Evolutionary conservation across 2,113 vertebrate genomes (phyloP).

Genomic region (Phoxinus phoxinus): DNA sequence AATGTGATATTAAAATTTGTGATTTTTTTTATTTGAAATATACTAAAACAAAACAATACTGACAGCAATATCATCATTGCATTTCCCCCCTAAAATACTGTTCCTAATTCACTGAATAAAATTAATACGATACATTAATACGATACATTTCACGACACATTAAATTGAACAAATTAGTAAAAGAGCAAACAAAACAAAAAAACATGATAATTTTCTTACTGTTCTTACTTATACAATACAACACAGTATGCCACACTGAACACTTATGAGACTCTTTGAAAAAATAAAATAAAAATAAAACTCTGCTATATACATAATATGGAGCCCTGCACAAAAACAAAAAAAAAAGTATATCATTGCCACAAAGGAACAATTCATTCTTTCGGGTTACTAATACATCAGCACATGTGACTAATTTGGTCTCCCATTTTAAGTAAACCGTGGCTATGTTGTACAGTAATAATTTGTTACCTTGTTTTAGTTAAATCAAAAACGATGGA

Average conservation of each 20-base stretch:
- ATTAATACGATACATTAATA: too few relatives aligned
- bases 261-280: neutral
- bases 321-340: too few relatives aligned
- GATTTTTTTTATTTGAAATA: slow-evolving; percentile 10
- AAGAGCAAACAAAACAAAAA: neutral
- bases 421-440: too few relatives aligned
- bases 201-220: neutral
- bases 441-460: too few relatives aligned
- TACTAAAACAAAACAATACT: neutral
- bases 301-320: neutral
- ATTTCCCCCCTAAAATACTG: neutral
- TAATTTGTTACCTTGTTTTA: too few relatives aligned
- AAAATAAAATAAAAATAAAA: neutral
- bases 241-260: neutral
- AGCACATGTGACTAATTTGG: too few relatives aligned
- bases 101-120: neutral
- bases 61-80: slow-evolving; percentile 9
- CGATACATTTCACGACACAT: neutral
- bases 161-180: neutral
- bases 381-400: too few relatives aligned
- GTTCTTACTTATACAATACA: neutral
- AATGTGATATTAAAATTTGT: neutral
- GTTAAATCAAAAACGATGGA: too few relatives aligned
- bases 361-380: too few relatives aligned
- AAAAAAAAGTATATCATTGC: too few relatives aligned